Evolutionary conservation across 1,140 invertebrate genomes (phyloP), one percentile per base, ranked within the genome.

Genomic region (Formica exsecta): DNA sequence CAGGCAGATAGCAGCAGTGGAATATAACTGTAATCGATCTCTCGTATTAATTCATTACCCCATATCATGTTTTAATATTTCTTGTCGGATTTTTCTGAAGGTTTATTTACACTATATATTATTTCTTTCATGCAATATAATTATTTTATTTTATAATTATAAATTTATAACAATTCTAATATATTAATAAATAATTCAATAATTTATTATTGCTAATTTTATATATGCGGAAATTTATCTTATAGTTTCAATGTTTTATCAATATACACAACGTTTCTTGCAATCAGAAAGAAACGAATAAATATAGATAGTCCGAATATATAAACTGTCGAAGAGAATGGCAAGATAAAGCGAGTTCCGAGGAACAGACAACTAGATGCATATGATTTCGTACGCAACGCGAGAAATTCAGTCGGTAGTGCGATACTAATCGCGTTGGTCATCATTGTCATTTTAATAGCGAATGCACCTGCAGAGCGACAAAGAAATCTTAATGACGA

Each of bases 401-500:
- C 68, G 79, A 83, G 70, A 83, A 83, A 61, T 73, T 13, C 48
- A 41, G 59, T 64, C 38, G 83, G 74, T 66, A 79, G 64, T 36
- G 66, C 54, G 41, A 29, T 32, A 38, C 54, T 81, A 86, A 86
- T 86, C 77, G 65, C 51, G 51, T 51, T 76, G 76, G 76, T 81
- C 85, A 86, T 86, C 76, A 71, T 86, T 81, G 66, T 73, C 77
- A 51, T 71, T 68, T 70, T 86, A 81, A 86, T 81, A 81, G 51
- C 85, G 13, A 68, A 29, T 54, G 81, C 74, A 25, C 22, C 71
- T 4, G n/a, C 38, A 25, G 41, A 64, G 19, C 71, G 83, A 87
- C 83, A 79, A 86, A 87, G 83, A 87, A 87, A 25, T 16, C 48
- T 68, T 87, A 87, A 87, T 86, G 86, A 79, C 59, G 86, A 79